These are phyloP conservation scores for Brachypteracias leptosomus DNA, from an alignment of 2,113 vertebrate species.

Conservation along the genomic window DNA sequence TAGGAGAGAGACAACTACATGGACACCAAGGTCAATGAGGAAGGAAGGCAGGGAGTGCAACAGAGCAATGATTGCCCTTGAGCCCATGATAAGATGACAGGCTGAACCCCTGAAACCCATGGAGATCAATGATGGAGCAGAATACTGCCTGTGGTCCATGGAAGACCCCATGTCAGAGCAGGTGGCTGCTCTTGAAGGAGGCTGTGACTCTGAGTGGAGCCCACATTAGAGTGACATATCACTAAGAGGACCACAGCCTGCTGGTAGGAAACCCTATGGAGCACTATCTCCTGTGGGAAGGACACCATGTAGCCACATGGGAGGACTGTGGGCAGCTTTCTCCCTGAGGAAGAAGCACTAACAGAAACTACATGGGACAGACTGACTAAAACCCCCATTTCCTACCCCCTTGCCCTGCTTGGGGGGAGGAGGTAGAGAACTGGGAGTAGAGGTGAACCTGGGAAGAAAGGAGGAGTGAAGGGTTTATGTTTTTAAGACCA, in stretches of 20 bases:
- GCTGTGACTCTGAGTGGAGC: no score
- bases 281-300: no score
- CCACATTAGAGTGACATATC: no score
- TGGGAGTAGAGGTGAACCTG: neutral
- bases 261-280: no score
- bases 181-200: no score
- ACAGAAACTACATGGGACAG: neutral
- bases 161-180: no score
- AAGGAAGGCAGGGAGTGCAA: neutral
- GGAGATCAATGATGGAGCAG: neutral
- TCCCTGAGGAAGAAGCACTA: neutral
- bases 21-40: neutral
- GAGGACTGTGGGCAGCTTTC: no score
- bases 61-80: neutral
- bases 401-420: neutral
- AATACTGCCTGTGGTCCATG: no score
- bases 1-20: neutral
- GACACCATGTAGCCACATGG: no score
- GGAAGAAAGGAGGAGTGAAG: neutral
- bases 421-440: neutral
- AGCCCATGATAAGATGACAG: neutral
- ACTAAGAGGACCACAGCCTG: no score
- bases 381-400: neutral
- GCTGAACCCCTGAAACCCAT: neutral
- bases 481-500: neutral